A percentile compares a stretch with the other conserved stretches of the same genome.
phyloP scores from a whole-genome alignment of 1,140 invertebrate species.

The Lethrus apterus region DNA sequence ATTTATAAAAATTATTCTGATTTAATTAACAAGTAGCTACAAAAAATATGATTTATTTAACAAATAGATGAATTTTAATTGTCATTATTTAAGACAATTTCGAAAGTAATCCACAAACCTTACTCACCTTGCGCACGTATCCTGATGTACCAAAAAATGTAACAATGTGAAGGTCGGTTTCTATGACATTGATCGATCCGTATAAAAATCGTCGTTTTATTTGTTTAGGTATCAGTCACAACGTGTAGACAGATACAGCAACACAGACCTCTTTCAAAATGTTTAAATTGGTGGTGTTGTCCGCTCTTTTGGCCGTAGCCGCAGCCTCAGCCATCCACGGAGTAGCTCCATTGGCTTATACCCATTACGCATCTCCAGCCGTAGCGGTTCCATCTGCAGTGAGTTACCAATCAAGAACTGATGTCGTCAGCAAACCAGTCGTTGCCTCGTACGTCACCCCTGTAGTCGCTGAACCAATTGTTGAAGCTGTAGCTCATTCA shows the following conservation, averaged over 20 bases:
- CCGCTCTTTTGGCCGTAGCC: slow-evolving; percentile 39
- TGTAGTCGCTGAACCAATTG: slow-evolving; percentile 18
- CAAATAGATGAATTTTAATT: too few species aligned
- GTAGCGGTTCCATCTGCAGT: slow-evolving; percentile 14
- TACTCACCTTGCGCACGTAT: too few species aligned
- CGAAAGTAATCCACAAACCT: too few species aligned
- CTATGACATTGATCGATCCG: slow-evolving; percentile 3
- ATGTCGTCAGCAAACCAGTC: slow-evolving; percentile 7
- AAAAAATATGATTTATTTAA: too few species aligned
- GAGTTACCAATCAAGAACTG: slow-evolving; percentile 18
- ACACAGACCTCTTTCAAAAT: slow-evolving; percentile 46
- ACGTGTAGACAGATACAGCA: slow-evolving; percentile 23
- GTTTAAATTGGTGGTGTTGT: slow-evolving; percentile 51
- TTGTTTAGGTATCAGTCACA: background rate
- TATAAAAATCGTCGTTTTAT: slow-evolving; percentile 7
- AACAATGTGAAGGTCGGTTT: slow-evolving; percentile 12
- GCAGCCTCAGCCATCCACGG: slow-evolving; percentile 14
- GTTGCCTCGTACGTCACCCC: slow-evolving; percentile 15
- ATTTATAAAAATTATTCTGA: too few species aligned
- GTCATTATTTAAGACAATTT: too few species aligned
- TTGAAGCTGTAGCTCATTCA: slow-evolving; percentile 20
- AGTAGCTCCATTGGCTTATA: slow-evolving; percentile 38
- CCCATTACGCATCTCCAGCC: slow-evolving; percentile 24
- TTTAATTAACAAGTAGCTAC: too few species aligned
- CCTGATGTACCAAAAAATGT: too few species aligned